Conservation (phyloP, 2,888 invertebrate genomes). For the Podabrus alpinus region DNA sequence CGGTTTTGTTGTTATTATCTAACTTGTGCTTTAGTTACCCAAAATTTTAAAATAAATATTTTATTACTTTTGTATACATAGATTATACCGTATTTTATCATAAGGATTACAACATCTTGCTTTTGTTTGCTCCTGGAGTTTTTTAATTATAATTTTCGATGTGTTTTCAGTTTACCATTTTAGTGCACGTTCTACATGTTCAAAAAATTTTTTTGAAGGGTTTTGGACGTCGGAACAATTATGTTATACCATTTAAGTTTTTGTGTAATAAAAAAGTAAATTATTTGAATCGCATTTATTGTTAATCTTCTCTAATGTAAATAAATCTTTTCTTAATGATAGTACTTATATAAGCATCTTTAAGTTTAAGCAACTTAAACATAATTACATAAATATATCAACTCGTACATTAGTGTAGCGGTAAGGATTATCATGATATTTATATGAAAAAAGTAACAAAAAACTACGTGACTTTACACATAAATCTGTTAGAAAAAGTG, state of each 20-base stretch:
- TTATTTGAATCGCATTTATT: not conserved
- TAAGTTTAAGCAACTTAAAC: not conserved
- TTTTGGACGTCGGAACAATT: no score
- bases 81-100: no score
- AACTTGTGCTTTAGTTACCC: no score
- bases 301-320: not conserved
- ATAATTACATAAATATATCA: not conserved
- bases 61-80: no score
- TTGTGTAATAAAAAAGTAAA: not conserved
- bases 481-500: not conserved
- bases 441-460: not conserved
- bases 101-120: no score
- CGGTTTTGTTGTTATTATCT: no score
- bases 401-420: not conserved
- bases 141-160: no score
- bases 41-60: no score
- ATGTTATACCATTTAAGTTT: not conserved
- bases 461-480: not conserved
- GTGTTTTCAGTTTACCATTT: no score
- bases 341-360: not conserved
- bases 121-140: no score
- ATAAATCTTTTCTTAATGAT: not conserved
- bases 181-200: no score
- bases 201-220: no score
- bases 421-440: not conserved